Conservation (phyloP, 2,113 vertebrate genomes). For the Amphiprion percula region DNA sequence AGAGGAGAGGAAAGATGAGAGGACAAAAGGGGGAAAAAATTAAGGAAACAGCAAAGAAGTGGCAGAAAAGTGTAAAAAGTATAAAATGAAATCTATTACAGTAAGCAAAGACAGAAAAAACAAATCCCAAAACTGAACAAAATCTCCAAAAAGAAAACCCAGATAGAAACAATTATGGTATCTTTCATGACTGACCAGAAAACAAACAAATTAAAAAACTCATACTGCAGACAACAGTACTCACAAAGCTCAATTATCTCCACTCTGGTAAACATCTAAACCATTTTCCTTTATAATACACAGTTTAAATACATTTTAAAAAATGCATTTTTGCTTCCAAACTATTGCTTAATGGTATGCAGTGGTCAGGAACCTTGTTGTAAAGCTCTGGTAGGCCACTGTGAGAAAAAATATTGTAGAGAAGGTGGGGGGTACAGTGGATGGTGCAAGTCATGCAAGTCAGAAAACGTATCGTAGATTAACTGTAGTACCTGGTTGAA, state of each 20-base stretch:
- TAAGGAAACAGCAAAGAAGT: not conserved
- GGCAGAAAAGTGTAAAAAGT: not conserved
- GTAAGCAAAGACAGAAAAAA: not conserved
- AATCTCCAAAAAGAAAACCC: not conserved
- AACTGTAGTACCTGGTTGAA: too few species aligned
- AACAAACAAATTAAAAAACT: slow-evolving; percentile 1
- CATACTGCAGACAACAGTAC: not conserved
- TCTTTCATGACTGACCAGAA: slow-evolving; percentile 1
- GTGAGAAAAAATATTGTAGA: too few species aligned
- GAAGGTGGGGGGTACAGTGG: too few species aligned
- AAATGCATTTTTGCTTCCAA: too few species aligned
- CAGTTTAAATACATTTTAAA: too few species aligned
- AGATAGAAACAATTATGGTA: not conserved
- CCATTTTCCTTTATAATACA: too few species aligned
- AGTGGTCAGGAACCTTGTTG: too few species aligned
- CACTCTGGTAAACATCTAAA: not conserved
- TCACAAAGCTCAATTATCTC: not conserved
- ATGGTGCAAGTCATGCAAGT: too few species aligned
- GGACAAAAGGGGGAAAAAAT: not conserved
- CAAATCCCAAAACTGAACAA: not conserved
- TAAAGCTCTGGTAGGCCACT: too few species aligned
- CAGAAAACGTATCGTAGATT: too few species aligned
- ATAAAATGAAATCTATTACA: not conserved
- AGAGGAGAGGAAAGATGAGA: not conserved
- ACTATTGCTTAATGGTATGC: too few species aligned